Evolutionary conservation across 2,888 invertebrate species (phyloP).

Genomic region (Blastobasis lacticolella): DNA sequence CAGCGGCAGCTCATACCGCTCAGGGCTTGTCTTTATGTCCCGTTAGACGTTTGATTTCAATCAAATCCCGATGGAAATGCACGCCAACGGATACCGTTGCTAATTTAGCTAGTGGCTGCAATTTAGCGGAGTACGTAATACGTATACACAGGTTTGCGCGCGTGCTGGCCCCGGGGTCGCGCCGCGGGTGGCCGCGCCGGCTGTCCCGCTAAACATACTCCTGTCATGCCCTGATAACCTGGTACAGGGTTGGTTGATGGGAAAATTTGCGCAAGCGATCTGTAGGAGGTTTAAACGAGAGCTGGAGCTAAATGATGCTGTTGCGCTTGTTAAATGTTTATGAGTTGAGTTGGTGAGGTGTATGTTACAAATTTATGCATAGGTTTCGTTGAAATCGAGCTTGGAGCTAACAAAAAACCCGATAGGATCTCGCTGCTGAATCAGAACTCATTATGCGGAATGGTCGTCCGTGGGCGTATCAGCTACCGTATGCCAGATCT

Average conservation of each 20-base stretch:
- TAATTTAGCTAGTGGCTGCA: constrained; percentile 5
- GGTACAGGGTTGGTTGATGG: constrained; percentile 18
- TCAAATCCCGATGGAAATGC: constrained; percentile 20
- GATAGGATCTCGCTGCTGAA: not conserved
- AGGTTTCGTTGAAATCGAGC: too few species aligned
- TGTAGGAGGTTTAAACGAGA: too few species aligned
- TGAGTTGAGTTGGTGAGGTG: too few species aligned
- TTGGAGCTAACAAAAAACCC: too few species aligned
- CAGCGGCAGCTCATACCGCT: too few species aligned
- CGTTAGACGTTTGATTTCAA: constrained; percentile 18
- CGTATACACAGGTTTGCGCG: constrained; percentile 34
- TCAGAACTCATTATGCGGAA: constrained; percentile 4
- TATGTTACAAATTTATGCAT: too few species aligned
- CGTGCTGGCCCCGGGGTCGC: constrained; percentile 56
- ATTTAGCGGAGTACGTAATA: constrained; percentile 21
- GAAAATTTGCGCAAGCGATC: constrained; percentile 6
- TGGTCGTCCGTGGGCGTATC: constrained; percentile 5
- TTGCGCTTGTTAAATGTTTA: too few species aligned
- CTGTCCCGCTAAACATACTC: constrained; percentile 43
- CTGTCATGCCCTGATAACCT: constrained; percentile 41
- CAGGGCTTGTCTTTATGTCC: constrained; percentile 1
- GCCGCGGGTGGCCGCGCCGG: constrained; percentile 51
- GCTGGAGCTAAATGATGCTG: too few species aligned
- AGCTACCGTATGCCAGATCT: constrained; percentile 7
- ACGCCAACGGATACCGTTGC: constrained; percentile 40